phyloP scores from a whole-genome alignment of 2,797 vertebrate genomes.

The Forpus xanthops region DNA sequence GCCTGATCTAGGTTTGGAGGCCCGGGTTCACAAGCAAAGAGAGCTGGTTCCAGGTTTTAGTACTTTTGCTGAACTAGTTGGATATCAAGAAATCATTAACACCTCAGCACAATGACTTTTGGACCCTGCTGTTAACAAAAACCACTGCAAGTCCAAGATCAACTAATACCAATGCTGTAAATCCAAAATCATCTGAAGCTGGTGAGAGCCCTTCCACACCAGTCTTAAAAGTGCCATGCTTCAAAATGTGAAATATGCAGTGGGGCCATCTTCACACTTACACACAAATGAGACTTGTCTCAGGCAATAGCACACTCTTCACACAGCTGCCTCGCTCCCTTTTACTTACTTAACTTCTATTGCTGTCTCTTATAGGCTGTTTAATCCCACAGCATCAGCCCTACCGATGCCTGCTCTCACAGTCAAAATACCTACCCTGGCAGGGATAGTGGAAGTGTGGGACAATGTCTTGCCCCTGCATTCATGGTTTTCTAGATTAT shows the following conservation, averaged over 20 bases:
- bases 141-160: neutral
- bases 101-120: neutral
- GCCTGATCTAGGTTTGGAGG: neutral
- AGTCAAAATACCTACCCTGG: neutral
- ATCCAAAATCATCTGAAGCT: neutral
- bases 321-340: neutral
- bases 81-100: neutral
- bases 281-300: neutral
- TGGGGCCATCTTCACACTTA: neutral
- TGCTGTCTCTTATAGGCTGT: neutral
- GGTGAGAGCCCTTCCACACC: neutral
- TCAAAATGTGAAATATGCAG: neutral
- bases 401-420: neutral
- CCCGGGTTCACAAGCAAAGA: neutral
- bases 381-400: neutral
- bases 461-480: fast-evolving
- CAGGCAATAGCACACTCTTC: neutral
- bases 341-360: neutral
- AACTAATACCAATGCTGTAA: neutral
- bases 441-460: neutral
- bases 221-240: neutral
- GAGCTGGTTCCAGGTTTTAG: neutral
- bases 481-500: neutral
- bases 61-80: neutral
- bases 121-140: neutral